Evolutionary conservation across 1,140 invertebrate species (phyloP), one percentile per base, ranked within the genome.

Genomic region (Eriosoma lanigerum): DNA sequence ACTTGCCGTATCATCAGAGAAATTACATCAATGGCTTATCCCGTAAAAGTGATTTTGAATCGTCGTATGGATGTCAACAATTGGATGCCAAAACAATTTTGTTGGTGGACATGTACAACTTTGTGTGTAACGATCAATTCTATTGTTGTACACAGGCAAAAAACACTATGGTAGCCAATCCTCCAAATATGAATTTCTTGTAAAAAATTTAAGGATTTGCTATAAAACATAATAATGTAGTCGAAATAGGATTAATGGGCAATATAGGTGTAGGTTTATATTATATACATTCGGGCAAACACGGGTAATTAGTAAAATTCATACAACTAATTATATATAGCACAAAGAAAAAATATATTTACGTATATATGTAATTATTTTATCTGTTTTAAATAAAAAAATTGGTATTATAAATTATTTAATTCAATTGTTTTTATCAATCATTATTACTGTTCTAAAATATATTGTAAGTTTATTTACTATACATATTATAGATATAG

Each of bases 41-140:
- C 12, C 46, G n/a, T 5, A 78, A 78, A 62, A 29, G n/a, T 5
- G 75, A 78, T 15, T 44, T 29, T 10, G 56, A 78, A 4, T 19
- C 60, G 6, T 21, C 32, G 9, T 62, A 60, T 17, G 44, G 58
- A 2, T 78, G 75, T 26, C 75, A 78, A n/a, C 75, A 78, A 46
- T 21, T 78, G 8, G 75, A 78, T 9, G 75, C 75, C 21, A 78
- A 78, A 60, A 62, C 75, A 9, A 46, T 78, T 60, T 62, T 62
- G 15, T 48, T 62, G 15, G 56, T 48, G 1, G 75, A 78, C 3
- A 44, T 46, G 54, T 62, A 60, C 15, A 78, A 60, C 38, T 78
- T 62, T 9, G 75, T 62, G 32, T 78, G 75, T 21, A 60, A 78
- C 24, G 75, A 78, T n/a, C 56, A 78, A 26, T 78, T 78, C 15